Evolutionary conservation across 2,113 vertebrate species (phyloP).

Genomic region (Gallinago jamesoni): DNA sequence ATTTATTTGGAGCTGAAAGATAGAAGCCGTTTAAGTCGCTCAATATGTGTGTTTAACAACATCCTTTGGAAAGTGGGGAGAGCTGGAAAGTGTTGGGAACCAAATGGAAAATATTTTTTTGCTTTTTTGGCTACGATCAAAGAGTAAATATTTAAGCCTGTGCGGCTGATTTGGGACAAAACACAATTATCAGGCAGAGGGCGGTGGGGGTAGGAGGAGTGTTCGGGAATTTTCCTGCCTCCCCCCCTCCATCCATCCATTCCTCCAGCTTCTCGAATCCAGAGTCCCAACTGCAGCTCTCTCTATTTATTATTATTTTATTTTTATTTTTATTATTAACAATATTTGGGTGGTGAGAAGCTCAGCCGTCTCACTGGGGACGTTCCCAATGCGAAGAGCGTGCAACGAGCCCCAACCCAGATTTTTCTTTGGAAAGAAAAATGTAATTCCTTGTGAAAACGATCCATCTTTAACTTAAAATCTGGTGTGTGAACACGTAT

Average conservation of each 20-base stretch:
- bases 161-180: neutral
- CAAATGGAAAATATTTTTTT: neutral
- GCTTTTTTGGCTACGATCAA: neutral
- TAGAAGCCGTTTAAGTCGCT: neutral
- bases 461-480: neutral
- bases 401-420: neutral
- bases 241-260: too few relatives aligned
- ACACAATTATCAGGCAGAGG: neutral
- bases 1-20: conserved; percentile 31
- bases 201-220: neutral
- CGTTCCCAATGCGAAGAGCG: neutral
- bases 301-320: too few relatives aligned
- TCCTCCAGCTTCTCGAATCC: too few relatives aligned
- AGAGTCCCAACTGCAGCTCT: too few relatives aligned
- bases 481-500: neutral
- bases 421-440: neutral
- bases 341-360: neutral
- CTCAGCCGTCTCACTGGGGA: rapidly evolving
- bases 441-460: neutral
- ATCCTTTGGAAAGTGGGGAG: neutral
- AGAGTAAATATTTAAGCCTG: neutral
- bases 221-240: neutral
- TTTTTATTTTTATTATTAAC: too few relatives aligned
- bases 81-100: neutral
- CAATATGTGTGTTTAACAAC: neutral